phyloP scores from a whole-genome alignment of 1,140 invertebrate species.

The Drosophila murphyi region DNA sequence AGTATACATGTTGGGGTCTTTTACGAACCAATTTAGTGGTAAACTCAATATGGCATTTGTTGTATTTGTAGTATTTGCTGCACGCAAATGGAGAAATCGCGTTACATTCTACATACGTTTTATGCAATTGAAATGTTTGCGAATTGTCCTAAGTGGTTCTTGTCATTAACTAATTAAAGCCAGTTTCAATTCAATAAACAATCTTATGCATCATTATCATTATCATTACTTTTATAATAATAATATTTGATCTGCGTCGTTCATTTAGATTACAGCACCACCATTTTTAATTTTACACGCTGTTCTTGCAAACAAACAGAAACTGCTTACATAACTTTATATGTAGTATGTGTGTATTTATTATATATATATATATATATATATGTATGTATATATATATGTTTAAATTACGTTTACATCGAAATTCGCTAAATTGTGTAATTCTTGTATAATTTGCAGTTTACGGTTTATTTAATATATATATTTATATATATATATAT shows the following conservation, averaged over 20 bases:
- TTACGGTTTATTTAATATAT: slow-evolving; percentile 25
- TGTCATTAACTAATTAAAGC: slow-evolving; percentile 76
- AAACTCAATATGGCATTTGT: slow-evolving; percentile 8
- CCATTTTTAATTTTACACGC: slow-evolving; percentile 77
- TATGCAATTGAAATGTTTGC: slow-evolving; percentile 16
- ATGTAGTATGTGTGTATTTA: slow-evolving; percentile 40
- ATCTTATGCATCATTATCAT: slow-evolving; percentile 27
- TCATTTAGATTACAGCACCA: slow-evolving; percentile 72
- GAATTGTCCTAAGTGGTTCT: slow-evolving; percentile 14
- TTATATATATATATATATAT: slow-evolving; percentile 25
- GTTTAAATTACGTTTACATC: slow-evolving; percentile 57
- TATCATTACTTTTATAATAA: slow-evolving; percentile 27
- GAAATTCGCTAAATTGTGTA: slow-evolving; percentile 62
- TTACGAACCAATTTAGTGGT: slow-evolving; percentile 1
- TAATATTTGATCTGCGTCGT: slow-evolving; percentile 44
- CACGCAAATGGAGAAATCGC: slow-evolving; percentile 66
- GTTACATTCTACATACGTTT: slow-evolving; percentile 47
- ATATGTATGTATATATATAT: slow-evolving; percentile 35
- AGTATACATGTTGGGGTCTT: slow-evolving; percentile 65
- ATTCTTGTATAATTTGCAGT: slow-evolving; percentile 18
- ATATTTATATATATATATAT: not conserved
- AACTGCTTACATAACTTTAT: slow-evolving; percentile 47
- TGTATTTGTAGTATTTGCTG: slow-evolving; percentile 30
- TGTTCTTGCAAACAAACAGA: slow-evolving; percentile 64
- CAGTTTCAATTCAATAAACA: slow-evolving; percentile 74